These are phyloP conservation scores for Limnephilus marmoratus DNA, from an alignment of 2,888 invertebrate species.

Conservation along the genomic window DNA sequence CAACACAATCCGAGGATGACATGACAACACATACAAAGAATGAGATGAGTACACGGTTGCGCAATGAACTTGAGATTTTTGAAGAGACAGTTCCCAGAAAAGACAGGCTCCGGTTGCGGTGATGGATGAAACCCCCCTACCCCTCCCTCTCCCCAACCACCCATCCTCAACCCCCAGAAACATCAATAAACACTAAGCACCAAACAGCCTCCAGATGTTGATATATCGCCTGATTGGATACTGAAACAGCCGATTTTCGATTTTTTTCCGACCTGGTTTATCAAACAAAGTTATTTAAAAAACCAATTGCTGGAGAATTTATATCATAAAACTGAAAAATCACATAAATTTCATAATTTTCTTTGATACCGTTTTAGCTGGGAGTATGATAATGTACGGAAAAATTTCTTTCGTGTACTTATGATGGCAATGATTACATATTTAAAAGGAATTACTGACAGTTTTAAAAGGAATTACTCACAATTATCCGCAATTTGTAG, in stretches of 20 bases:
- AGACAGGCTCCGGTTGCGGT: constrained; percentile 2
- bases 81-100: neutral
- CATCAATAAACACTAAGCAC: constrained; percentile 40
- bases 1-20: too few relatives aligned
- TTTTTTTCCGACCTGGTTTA: neutral
- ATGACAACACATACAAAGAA: neutral
- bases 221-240: constrained; percentile 25
- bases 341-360: too few relatives aligned
- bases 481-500: too few relatives aligned
- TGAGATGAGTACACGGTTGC: constrained; percentile 5
- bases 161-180: neutral
- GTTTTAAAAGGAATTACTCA: too few relatives aligned
- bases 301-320: too few relatives aligned
- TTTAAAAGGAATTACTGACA: too few relatives aligned
- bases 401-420: too few relatives aligned
- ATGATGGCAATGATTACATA: too few relatives aligned
- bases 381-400: too few relatives aligned
- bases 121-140: neutral
- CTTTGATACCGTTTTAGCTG: too few relatives aligned
- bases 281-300: neutral
- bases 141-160: too few relatives aligned
- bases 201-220: constrained; percentile 2
- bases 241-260: neutral
- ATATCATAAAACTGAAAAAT: too few relatives aligned
- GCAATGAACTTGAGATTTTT: constrained; percentile 7